Evolutionary conservation across 2,113 vertebrate species (phyloP), one percentile per base, ranked within the genome.

Genomic region (Prinia subflava): DNA sequence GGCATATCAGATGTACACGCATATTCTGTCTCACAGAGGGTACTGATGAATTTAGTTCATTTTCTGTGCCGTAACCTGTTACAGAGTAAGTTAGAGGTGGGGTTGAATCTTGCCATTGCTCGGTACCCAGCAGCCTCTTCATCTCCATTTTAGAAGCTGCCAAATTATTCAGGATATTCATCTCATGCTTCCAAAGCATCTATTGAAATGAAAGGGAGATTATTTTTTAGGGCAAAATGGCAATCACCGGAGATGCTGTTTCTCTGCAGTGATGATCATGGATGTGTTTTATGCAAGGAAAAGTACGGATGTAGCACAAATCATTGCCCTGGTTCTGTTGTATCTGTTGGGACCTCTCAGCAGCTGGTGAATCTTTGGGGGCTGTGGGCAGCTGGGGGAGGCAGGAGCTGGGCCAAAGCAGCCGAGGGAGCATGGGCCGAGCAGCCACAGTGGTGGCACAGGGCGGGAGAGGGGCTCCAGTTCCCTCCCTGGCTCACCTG

Each of bases 161-260:
- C 62, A 87, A n/a, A 49, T 91, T 96, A 80, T 74, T 93, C 67
- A 35, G 60, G 79, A 68, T 89, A 87, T 82, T 76, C 25, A 62
- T 92, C 47, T 55, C 55, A 63, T n/a, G 11, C 76, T 94, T 95
- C 70, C 68, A 53, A 80, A 68, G 68, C 63, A 83, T 17, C 17
- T 65, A 37, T 21, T 89, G 92, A 95, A 97, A 94, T 97, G 90
- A 97, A 87, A 86, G 59, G 53, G 60, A 95, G 84, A 91, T 97
- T 91, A 94, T 97, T 96, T 97, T 97, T 97, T 95, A 91, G 90
- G 86, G 52, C 70, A 91, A 94, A 96, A 70, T 63, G 49, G 85
- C 94, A 84, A 57, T 96, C 92, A 91, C 90, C 87, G 50, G 80
- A 89, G 55, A 37, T 94, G 74, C 65, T 74, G 71, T 89, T 95